Evolutionary conservation across 1,140 invertebrate species (phyloP).

Genomic region (Glossosoma conforme): DNA sequence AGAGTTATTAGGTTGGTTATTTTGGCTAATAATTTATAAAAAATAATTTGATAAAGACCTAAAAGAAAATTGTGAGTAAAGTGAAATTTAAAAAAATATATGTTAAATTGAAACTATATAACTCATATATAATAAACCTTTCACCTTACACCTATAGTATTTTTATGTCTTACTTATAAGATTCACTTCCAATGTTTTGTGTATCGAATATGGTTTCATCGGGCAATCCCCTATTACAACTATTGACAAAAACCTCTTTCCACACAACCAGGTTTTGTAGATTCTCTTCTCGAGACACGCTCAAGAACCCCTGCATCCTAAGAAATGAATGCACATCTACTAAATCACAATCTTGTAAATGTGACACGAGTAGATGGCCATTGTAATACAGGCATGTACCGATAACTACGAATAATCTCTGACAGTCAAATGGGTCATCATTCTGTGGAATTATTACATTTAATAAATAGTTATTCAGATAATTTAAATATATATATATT

Average conservation of each 20-base stretch:
- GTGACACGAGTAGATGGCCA: conserved; percentile 65
- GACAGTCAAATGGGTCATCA: conserved; percentile 71
- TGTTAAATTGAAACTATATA: no score
- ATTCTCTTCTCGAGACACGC: conserved; percentile 58
- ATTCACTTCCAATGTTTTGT: conserved; percentile 26
- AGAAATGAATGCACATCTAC: conserved; percentile 66
- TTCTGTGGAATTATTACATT: conserved; percentile 62
- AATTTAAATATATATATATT: no score
- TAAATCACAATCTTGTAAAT: conserved; percentile 64
- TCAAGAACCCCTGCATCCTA: conserved; percentile 61
- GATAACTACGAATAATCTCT: conserved; percentile 69
- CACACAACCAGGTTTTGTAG: conserved; percentile 69
- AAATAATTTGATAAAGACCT: no score
- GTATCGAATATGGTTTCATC: conserved; percentile 32
- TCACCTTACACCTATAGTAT: no score
- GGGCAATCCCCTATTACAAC: conserved; percentile 37
- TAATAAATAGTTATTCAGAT: no score
- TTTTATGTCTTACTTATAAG: conserved; percentile 37
- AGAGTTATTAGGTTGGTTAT: no score
- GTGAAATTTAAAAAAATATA: no score
- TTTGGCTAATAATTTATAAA: no score
- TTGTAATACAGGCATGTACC: conserved; percentile 70
- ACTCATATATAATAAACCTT: conserved; percentile 1
- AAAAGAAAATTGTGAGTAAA: neutral
- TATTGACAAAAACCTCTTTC: conserved; percentile 63